Conservation (phyloP, 1,140 invertebrate species). For the Zaprionus nigranus region DNA sequence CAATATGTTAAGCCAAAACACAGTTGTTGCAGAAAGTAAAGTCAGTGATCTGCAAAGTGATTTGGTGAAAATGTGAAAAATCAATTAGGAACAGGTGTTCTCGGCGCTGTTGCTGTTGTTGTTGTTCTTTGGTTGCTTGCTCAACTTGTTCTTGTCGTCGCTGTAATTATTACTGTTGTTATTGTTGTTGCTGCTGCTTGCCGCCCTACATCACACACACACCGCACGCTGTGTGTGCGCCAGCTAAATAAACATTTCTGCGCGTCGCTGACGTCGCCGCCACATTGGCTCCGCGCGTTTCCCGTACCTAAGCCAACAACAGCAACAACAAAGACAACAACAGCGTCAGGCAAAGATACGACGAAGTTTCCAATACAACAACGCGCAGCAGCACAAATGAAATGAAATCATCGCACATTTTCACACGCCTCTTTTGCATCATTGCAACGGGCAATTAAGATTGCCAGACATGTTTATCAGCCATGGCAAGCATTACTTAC, state of each 20-base stretch:
- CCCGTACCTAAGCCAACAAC: conserved; percentile 51
- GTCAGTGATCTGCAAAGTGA: conserved; percentile 50
- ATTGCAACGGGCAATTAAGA: neutral
- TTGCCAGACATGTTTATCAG: neutral
- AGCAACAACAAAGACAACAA: conserved; percentile 49
- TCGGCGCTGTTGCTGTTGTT: conserved; percentile 23
- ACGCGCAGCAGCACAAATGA: conserved; percentile 55
- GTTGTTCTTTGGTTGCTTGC: neutral
- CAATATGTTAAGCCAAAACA: conserved; percentile 69
- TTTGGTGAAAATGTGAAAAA: conserved; percentile 63
- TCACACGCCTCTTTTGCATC: conserved; percentile 27
- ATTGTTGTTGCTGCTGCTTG: conserved; percentile 46
- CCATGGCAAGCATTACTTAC: conserved; percentile 55
- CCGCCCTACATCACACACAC: conserved; percentile 50
- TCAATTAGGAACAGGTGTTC: conserved; percentile 81
- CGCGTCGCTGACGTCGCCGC: conserved; percentile 49
- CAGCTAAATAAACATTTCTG: conserved; percentile 50
- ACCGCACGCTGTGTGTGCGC: conserved; percentile 23
- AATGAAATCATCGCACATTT: conserved; percentile 78
- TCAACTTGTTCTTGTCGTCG: conserved; percentile 37
- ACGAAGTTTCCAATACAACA: conserved; percentile 82
- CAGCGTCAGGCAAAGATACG: conserved; percentile 66
- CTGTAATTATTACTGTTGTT: conserved; percentile 22
- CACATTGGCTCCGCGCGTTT: conserved; percentile 36
- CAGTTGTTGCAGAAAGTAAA: conserved; percentile 61